phyloP scores from a whole-genome alignment of 2,797 vertebrate species.

The Tokudaia tokunoshimensis region DNA sequence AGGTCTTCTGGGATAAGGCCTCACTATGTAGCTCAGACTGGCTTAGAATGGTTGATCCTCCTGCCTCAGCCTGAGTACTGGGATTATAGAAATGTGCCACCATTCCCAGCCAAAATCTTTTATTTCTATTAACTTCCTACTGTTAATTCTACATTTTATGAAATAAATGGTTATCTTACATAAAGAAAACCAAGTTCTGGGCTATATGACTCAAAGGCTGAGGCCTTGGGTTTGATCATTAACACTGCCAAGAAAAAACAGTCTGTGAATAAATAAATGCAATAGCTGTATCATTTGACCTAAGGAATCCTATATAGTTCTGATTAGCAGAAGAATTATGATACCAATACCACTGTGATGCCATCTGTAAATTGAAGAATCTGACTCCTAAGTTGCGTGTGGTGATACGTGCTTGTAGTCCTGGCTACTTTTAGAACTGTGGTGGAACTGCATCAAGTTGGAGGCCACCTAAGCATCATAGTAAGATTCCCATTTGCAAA shows the following conservation, averaged over 20 bases:
- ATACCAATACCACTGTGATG: background rate
- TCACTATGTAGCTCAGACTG: background rate
- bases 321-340: slow-evolving; percentile 17
- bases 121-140: background rate
- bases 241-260: background rate
- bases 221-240: background rate
- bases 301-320: background rate
- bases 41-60: background rate
- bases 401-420: background rate
- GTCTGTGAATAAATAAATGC: background rate
- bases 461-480: background rate
- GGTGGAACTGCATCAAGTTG: too few relatives aligned
- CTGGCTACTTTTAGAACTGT: background rate
- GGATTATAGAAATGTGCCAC: background rate
- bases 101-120: background rate
- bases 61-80: background rate
- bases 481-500: background rate
- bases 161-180: background rate
- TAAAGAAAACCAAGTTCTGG: background rate
- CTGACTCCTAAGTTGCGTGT: background rate
- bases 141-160: background rate
- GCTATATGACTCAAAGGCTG: background rate
- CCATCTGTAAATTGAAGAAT: background rate
- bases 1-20: background rate
- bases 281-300: background rate